phyloP scores from a whole-genome alignment of 2,888 invertebrate species.

The Gandaritis pyraliata region DNA sequence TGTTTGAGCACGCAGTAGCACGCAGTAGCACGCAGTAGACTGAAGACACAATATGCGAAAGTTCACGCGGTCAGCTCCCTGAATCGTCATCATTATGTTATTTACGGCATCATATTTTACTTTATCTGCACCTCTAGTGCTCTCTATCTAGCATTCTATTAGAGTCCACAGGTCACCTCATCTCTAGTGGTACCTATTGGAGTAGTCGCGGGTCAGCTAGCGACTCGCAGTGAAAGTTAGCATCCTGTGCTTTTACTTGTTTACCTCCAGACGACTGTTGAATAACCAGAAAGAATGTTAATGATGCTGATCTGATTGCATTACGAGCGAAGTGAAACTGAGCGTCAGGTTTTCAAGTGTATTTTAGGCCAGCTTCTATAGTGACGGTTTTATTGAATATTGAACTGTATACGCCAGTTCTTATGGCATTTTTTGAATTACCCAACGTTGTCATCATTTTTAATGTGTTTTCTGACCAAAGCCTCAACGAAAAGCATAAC shows the following conservation, averaged over 20 bases:
- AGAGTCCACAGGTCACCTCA: slow-evolving; percentile 7
- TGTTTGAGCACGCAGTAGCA: slow-evolving; percentile 16
- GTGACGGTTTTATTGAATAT: background rate
- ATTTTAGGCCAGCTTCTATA: slow-evolving; percentile 1
- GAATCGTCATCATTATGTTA: slow-evolving; percentile 24
- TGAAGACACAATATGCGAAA: slow-evolving; percentile 18
- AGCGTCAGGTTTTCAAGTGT: slow-evolving; percentile 5
- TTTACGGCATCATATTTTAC: slow-evolving; percentile 13
- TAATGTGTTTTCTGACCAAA: too few relatives aligned
- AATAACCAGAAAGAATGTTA: slow-evolving; percentile 25
- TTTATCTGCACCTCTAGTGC: slow-evolving; percentile 11
- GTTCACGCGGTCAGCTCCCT: slow-evolving; percentile 29
- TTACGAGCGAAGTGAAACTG: slow-evolving; percentile 23
- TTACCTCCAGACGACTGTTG: slow-evolving; percentile 13
- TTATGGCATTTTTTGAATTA: too few relatives aligned
- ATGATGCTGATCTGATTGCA: slow-evolving; percentile 22
- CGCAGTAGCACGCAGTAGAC: slow-evolving; percentile 21
- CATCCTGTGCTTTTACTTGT: slow-evolving; percentile 15
- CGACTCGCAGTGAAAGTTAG: slow-evolving; percentile 25
- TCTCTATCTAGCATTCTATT: slow-evolving; percentile 8
- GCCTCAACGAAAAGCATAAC: too few relatives aligned
- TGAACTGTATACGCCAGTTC: too few relatives aligned
- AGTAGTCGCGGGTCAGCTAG: slow-evolving; percentile 1
- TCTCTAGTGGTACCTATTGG: background rate
- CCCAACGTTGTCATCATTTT: too few relatives aligned